Evolutionary conservation across 53 echinoderm and acorn worm genomes (phyloP), one percentile per base, ranked within the genome.

Genomic region (Astropecten irregularis): DNA sequence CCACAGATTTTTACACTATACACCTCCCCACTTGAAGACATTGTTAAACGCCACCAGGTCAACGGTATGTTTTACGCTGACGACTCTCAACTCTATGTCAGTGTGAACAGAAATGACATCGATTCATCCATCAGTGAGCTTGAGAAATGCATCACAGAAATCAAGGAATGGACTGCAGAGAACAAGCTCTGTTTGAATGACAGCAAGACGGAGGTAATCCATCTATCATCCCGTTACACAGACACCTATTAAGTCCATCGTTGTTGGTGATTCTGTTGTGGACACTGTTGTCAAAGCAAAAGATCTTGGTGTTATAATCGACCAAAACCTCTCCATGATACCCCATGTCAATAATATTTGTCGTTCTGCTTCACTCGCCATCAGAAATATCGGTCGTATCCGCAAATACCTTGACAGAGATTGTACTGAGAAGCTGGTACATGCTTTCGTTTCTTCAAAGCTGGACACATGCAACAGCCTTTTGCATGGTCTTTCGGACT

Each of bases 1-100:
- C 77, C 77, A 29, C 19, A 33, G 18, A 57, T 77, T 39, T 69
- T 77, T 32, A 76, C 59, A 11, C 20, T 58, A 32, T 76, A 56
- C n/a, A 2, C 58, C 10, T 32, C 56, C 1, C 69, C 69, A 38
- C 0, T 77, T 28, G 40, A 59, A 32, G 77, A 77, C 40, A 77
- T 77, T 77, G 60, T 59, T 38, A 59, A 58, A 5, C 58, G 37
- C 26, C 16, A 25, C 15, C 2, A 59, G 25, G 77, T 77, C 40
- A 37, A 19, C 33, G 34, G 60, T 3, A 33, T 57, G 35, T 57
- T 57, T 2, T 77, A 77, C n/a, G 77, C 77, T 52, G 77, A 77
- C n/a, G 36, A 69, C 28, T 1, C 14, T 46, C 69, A 69, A 46
- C 46, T 69, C 1, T 39, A 69, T 69, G 69, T 69, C 47, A 18